Evolutionary conservation across 1,140 invertebrate genomes (phyloP).

Genomic region (Platorchestia sp.): DNA sequence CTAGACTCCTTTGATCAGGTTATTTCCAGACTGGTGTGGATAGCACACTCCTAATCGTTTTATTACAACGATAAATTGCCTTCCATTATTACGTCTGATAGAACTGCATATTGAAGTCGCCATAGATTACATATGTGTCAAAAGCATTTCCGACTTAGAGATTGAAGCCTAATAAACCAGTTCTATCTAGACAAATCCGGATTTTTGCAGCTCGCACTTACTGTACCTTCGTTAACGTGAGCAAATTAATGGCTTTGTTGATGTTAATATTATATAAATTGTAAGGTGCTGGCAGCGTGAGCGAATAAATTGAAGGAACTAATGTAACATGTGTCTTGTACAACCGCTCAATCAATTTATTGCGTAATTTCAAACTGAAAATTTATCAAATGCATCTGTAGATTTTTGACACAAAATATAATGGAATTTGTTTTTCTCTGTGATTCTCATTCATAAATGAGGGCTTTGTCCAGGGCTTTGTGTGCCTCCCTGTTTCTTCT

Average conservation of each 20-base stretch:
- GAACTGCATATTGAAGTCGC: background rate
- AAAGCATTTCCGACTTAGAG: background rate
- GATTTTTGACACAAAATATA: too few species aligned
- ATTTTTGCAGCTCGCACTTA: background rate
- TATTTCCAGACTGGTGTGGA: background rate
- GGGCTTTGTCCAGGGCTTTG: too few species aligned
- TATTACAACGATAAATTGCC: background rate
- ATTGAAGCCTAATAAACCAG: background rate
- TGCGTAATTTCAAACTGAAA: too few species aligned
- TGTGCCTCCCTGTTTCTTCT: background rate
- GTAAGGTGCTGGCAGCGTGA: too few species aligned
- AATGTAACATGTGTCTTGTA: too few species aligned
- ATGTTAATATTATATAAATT: background rate
- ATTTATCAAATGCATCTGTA: too few species aligned
- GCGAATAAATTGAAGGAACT: too few species aligned
- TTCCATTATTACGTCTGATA: background rate
- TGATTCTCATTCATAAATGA: too few species aligned
- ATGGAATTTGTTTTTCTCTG: too few species aligned
- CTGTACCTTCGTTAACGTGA: background rate
- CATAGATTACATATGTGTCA: background rate
- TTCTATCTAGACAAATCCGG: background rate
- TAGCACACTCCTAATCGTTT: background rate
- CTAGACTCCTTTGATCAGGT: background rate
- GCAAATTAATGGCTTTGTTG: background rate
- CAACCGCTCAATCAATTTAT: background rate